Percentiles rank a stretch among this genome's conserved stretches.
Conservation (phyloP, 2,113 vertebrate genomes). For the Diadophis punctatus region DNA sequence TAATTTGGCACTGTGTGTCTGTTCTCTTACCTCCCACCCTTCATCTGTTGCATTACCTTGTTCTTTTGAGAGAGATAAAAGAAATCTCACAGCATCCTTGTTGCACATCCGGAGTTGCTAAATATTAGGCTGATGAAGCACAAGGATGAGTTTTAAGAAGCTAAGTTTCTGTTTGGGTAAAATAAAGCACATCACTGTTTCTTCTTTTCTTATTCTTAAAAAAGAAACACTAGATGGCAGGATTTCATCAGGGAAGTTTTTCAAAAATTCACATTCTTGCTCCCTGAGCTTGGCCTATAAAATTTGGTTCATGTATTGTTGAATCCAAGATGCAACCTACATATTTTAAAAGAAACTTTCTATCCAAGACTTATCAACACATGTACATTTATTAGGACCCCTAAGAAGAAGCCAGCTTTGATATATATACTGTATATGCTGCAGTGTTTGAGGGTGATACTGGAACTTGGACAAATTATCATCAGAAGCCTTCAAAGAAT, state of each 20-base stretch:
- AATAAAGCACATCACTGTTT: not conserved
- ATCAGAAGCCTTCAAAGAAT: not conserved
- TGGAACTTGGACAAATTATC: not conserved
- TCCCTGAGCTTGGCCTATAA: not conserved
- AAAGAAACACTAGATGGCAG: conserved; percentile 66
- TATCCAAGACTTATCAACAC: not conserved
- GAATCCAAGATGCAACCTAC: not conserved
- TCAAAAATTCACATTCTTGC: rapidly evolving
- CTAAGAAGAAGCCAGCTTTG: not conserved
- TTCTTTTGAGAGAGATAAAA: not conserved
- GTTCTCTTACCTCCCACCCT: not conserved
- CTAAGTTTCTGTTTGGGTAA: not conserved
- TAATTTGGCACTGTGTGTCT: not conserved
- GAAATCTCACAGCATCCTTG: not conserved
- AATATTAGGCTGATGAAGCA: not conserved
- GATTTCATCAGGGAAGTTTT: conserved; percentile 37
- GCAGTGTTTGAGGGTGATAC: not conserved
- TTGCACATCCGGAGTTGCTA: not conserved
- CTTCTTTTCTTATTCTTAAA: not conserved
- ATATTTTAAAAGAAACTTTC: not conserved
- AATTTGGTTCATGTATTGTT: rapidly evolving
- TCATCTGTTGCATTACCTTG: not conserved
- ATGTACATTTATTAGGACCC: not conserved
- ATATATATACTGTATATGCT: not conserved
- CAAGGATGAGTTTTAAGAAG: not conserved